Base-by-base conservation (phyloP, 2,888 invertebrate species). In the Acanthosepion esculentum region DNA sequence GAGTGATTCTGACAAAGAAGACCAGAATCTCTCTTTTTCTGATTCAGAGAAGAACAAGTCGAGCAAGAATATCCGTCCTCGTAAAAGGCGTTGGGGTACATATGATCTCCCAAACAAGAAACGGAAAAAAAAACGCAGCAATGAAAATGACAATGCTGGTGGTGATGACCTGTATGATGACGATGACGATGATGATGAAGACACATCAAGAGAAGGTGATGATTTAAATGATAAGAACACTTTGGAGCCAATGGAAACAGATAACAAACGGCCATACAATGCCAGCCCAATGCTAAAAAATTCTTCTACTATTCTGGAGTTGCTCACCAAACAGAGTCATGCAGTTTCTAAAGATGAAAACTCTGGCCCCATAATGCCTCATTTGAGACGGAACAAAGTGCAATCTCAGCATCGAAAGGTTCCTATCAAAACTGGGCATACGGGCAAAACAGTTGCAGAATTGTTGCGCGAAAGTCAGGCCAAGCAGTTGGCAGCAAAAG, bases 101-200 rank as follows among this genome's bases (percentile, higher is more conserved):
- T 95, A 96, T 92, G 95, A 95, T 92, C 95, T 95, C 91, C 95
- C 95, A 48, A 95, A 95, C 7, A 94, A 91, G 92, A 96, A 95
- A 94, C 94, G 94, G 94, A 94, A 94, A 94, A 94, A 59, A 48
- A 94, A 55, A 18, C 48, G 41, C 12, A 18, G 55, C 12, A n/a
- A 41, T 55, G 48, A 64, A 48, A 64, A 55, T 59, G 94, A 94
- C 29, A 59, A 23, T 94, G 53, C 41, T 41, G 94, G 64, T 53
- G 95, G 95, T 48, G 95, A 95, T 53, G 95, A 93, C 8, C 29
- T 94, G 33, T 94, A 94, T n/a, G 94, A 93, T 78, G 91, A 64
- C 23, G 92, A 92, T 12, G 94, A 94, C 78, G 26, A 53, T 15
- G 93, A 92, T 26, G 48, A 41, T n/a, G 91, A 94, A 20, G 94